Base-by-base conservation (phyloP, 2,797 vertebrate species). In the Forpus xanthops region DNA sequence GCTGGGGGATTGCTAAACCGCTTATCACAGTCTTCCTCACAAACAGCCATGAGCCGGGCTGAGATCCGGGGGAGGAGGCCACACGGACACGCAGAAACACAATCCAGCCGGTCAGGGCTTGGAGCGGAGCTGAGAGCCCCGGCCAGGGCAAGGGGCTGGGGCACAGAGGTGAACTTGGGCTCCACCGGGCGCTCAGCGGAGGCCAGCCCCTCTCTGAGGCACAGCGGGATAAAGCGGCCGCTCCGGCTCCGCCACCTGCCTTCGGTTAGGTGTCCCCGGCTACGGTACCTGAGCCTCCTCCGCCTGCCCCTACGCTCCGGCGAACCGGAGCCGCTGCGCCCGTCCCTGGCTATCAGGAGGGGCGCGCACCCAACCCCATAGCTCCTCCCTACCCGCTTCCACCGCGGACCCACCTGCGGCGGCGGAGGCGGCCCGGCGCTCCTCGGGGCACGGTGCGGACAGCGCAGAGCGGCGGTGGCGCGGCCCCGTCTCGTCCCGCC, bases 71-170 rank as follows among this genome's bases (percentile, higher is more conserved):
- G 24, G 23, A 35, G 23, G 23, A 33, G 33, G 23, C 24, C 55
- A 16, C 55, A 24, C 23, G 16, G 31, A 4, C 45, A 28, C 58
- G 2, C 0, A 7, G 20, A 1, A 52, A 1, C 53, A 1, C 31
- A 27, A 14, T 3, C 9, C 68, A 1, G n/a, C 6, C 0, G 27
- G 31, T 9, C 4, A 1, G 23, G 45, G 45, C 56, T 3, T 25
- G 16, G 45, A 90, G 70, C 77, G 21, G 9, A 4, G 65, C 50
- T 44, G 0, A 1, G 9, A 67, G 44, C 28, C 31, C 39, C 31
- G 30, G 16, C 41, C 23, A 1, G 23, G 35, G 10, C n/a, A 12
- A 7, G 27, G 15, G 8, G 62, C 55, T 3, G 42, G 6, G 25
- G 30, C 7, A 12, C 35, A 4, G 25, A 56, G 67, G 28, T 15